Evolutionary conservation across 1,140 invertebrate genomes (phyloP).

Genomic region (Dendrolimus kikuchii): DNA sequence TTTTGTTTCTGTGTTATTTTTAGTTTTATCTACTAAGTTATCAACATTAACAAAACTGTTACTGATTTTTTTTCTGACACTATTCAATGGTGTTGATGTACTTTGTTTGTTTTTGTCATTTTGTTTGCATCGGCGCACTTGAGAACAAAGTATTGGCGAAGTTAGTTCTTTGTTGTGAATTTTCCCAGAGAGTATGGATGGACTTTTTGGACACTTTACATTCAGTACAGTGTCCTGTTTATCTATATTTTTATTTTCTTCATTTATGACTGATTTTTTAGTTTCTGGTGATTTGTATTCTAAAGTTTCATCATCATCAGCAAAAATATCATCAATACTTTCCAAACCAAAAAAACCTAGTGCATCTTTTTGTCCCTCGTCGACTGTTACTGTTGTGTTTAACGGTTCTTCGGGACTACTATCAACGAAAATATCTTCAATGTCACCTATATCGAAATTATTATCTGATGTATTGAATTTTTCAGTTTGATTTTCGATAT

Average conservation of each 20-base stretch:
- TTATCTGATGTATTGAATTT: slow-evolving; percentile 8
- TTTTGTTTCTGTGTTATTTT: neutral
- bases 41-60: neutral
- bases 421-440: slow-evolving; percentile 60
- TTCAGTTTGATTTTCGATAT: slow-evolving; percentile 2
- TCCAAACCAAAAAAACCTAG: slow-evolving; percentile 57
- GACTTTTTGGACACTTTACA: slow-evolving; percentile 27
- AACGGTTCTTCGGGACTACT: slow-evolving; percentile 17
- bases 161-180: slow-evolving; percentile 14
- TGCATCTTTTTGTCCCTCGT: slow-evolving; percentile 30
- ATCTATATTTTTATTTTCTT: slow-evolving; percentile 9
- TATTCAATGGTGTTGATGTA: slow-evolving; percentile 25
- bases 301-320: slow-evolving; percentile 36
- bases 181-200: slow-evolving; percentile 52
- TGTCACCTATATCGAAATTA: slow-evolving; percentile 55
- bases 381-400: slow-evolving; percentile 6
- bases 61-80: slow-evolving; percentile 16
- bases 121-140: slow-evolving; percentile 33
- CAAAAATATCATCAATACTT: slow-evolving; percentile 64
- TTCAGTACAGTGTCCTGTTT: neutral
- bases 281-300: slow-evolving; percentile 14
- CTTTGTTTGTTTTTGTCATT: slow-evolving; percentile 28
- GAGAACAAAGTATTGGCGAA: slow-evolving; percentile 51
- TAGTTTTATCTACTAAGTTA: neutral
- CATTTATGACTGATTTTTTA: slow-evolving; percentile 10